Conservation (phyloP, 2,797 vertebrate genomes). For the Acanthopagrus latus region DNA sequence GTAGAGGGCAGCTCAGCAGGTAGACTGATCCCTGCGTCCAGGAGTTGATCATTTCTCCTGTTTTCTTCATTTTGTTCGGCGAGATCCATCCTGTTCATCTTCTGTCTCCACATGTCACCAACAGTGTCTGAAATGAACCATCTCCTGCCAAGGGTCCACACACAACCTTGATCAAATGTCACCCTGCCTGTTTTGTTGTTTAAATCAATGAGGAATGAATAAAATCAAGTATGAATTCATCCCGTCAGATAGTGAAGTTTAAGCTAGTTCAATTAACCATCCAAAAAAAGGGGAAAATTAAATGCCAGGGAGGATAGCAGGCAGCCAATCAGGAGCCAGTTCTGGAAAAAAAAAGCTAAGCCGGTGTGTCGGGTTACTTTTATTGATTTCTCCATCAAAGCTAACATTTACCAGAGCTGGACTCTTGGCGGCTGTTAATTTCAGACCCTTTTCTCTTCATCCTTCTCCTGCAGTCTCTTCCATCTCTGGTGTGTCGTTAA, state of each 20-base stretch:
- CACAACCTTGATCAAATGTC: not conserved
- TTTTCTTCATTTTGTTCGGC: constrained; percentile 9
- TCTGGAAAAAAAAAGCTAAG: constrained; percentile 1
- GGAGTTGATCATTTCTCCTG: constrained; percentile 33
- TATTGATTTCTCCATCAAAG: constrained; percentile 58
- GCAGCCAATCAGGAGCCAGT: too few species aligned
- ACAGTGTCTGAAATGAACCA: constrained; percentile 42
- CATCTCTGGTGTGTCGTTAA: constrained; percentile 66
- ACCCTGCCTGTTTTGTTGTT: not conserved
- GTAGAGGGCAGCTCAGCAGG: constrained; percentile 74
- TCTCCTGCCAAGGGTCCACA: not conserved
- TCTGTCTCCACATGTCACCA: not conserved
- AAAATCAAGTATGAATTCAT: not conserved
- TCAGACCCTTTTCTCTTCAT: constrained; percentile 36
- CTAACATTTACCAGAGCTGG: constrained; percentile 47
- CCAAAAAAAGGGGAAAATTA: too few species aligned
- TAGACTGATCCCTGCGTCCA: constrained; percentile 63
- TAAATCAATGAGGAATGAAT: not conserved
- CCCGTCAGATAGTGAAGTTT: not conserved
- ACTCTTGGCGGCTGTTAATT: constrained; percentile 52
- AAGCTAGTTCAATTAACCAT: not conserved
- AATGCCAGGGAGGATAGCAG: too few species aligned
- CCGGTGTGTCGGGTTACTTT: constrained; percentile 34
- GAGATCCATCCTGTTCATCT: constrained; percentile 1
- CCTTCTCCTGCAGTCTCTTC: constrained; percentile 19